phyloP scores from a whole-genome alignment of 2,113 vertebrate species.

The Osmerus mordax region DNA sequence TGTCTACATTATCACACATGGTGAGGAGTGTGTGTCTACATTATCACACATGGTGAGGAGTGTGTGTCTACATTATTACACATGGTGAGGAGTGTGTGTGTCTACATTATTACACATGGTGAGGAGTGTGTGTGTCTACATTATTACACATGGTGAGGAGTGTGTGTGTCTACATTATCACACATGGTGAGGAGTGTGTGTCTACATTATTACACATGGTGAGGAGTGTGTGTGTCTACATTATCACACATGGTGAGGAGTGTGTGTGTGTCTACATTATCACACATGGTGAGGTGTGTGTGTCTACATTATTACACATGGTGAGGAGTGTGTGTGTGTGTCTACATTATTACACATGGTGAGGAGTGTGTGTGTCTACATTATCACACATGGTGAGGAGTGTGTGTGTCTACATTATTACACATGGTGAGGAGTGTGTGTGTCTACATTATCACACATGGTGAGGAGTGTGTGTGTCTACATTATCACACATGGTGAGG shows the following conservation, averaged over 20 bases:
- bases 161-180: neutral
- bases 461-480: neutral
- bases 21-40: slow-evolving; percentile 68
- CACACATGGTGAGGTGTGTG: slow-evolving; percentile 82
- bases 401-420: neutral
- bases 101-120: neutral
- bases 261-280: neutral
- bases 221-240: slow-evolving; percentile 50
- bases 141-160: slow-evolving; percentile 82
- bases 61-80: slow-evolving; percentile 51
- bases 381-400: neutral
- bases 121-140: neutral
- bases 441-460: neutral
- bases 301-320: neutral
- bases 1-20: slow-evolving; percentile 69
- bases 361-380: slow-evolving; percentile 50
- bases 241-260: neutral
- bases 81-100: slow-evolving; percentile 77
- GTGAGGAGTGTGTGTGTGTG: neutral
- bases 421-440: slow-evolving; percentile 82
- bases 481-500: slow-evolving; percentile 82
- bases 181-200: neutral
- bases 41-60: neutral
- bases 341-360: slow-evolving; percentile 77
- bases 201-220: slow-evolving; percentile 77